Evolutionary conservation across 2,797 vertebrate genomes (phyloP).

Genomic region (Anas bernieri): DNA sequence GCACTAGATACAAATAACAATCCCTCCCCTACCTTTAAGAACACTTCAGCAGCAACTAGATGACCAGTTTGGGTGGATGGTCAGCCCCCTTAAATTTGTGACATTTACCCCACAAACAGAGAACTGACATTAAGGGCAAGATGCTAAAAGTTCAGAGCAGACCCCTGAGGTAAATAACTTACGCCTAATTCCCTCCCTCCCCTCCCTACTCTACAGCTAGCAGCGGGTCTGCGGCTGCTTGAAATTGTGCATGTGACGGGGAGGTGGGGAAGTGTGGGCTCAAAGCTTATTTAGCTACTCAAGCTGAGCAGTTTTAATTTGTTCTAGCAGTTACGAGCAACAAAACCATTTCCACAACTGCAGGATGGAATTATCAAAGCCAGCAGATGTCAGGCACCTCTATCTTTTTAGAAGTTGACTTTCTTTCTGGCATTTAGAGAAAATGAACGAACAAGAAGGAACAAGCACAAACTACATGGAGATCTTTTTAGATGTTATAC

Average conservation of each 20-base stretch:
- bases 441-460: background rate
- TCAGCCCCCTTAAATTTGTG: background rate
- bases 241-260: background rate
- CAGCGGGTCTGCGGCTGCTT: background rate
- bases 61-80: background rate
- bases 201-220: background rate
- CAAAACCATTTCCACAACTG: slow-evolving; percentile 45
- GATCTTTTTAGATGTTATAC: background rate
- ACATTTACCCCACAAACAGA: background rate
- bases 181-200: background rate
- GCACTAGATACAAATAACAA: background rate
- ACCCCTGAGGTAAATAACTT: background rate
- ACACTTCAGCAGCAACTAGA: background rate
- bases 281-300: slow-evolving; percentile 45
- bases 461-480: background rate
- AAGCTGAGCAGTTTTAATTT: slow-evolving; percentile 68
- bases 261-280: background rate
- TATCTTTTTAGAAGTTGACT: background rate
- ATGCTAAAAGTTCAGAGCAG: background rate
- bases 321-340: slow-evolving; percentile 37
- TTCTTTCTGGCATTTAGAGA: background rate
- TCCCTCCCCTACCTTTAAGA: background rate
- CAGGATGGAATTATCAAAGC: slow-evolving; percentile 28
- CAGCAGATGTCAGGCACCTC: slow-evolving; percentile 39
- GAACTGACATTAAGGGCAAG: background rate